phyloP scores from a whole-genome alignment of 2,113 vertebrate genomes.

The Trochalopteron elliotii region DNA sequence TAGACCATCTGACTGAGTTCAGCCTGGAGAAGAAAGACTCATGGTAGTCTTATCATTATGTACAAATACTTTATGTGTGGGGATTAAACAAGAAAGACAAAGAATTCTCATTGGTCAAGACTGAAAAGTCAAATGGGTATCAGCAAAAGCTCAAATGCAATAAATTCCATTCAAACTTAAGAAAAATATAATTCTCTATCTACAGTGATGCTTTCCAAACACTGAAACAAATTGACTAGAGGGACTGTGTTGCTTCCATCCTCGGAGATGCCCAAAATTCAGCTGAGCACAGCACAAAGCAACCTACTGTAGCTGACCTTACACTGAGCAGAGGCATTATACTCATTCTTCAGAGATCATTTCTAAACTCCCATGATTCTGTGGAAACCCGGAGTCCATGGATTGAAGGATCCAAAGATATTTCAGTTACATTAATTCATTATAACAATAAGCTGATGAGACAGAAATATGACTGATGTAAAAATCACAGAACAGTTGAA shows the following conservation, averaged over 20 bases:
- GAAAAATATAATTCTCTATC: background rate
- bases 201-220: background rate
- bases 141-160: background rate
- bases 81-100: background rate
- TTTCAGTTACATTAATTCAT: background rate
- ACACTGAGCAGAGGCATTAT: background rate
- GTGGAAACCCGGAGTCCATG: background rate
- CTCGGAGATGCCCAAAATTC: background rate
- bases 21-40: background rate
- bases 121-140: background rate
- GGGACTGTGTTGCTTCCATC: background rate
- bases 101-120: background rate
- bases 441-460: background rate
- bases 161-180: background rate
- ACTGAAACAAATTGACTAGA: background rate
- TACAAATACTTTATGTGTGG: background rate
- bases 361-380: background rate
- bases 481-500: background rate
- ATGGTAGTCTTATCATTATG: background rate
- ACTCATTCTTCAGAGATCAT: background rate
- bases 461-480: background rate
- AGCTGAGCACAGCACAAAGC: background rate
- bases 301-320: background rate
- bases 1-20: background rate
- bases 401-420: background rate